Evolutionary conservation across 2,113 vertebrate genomes (phyloP), one percentile per base, ranked within the genome.

Genomic region (Melanocharis versteri): DNA sequence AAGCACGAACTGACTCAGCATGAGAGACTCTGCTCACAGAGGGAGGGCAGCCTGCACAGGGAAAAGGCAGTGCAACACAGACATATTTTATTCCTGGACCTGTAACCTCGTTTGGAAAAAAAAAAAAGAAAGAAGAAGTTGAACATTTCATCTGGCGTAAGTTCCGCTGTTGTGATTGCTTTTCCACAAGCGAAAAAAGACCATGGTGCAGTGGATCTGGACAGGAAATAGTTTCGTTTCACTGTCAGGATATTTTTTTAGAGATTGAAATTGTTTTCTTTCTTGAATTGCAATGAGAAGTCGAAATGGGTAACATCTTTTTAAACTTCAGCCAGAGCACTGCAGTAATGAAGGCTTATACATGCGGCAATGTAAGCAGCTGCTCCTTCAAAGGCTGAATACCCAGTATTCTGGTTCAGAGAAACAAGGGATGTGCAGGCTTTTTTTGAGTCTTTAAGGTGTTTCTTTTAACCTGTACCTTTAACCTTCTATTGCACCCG

Each of bases 91-190:
- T 82, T 83, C n/a, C 50, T 89, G 33, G 30, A 78, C 26, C 19
- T 44, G 13, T 16, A 84, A n/a, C 11, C 6, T 58, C 0, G 0
- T 44, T 48, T 10, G 12, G 20, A 13, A 31, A 13, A 23, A 31
- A 27, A 13, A 7, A 18, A 22, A 15, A 21, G 6, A 42, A 27
- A 20, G 44, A 51, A 40, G 21, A 40, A 58, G 6, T 3, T 26
- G 4, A 86, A 44, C 10, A 31, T 83, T 73, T 91, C 10, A 39
- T 87, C 65, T 90, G 73, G 61, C 40, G 6, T 64, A 3, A 68
- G 75, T 82, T 78, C 48, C 54, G 9, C 28, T 64, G 12, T 60
- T 87, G 40, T 48, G 18, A 47, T 94, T 91, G 77, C 58, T 92
- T 81, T 93, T 75, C 78, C 35, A 48, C 4, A 47, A 68, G 27